Conservation (phyloP, 2,113 vertebrate genomes). For the Microtus richardsoni region DNA sequence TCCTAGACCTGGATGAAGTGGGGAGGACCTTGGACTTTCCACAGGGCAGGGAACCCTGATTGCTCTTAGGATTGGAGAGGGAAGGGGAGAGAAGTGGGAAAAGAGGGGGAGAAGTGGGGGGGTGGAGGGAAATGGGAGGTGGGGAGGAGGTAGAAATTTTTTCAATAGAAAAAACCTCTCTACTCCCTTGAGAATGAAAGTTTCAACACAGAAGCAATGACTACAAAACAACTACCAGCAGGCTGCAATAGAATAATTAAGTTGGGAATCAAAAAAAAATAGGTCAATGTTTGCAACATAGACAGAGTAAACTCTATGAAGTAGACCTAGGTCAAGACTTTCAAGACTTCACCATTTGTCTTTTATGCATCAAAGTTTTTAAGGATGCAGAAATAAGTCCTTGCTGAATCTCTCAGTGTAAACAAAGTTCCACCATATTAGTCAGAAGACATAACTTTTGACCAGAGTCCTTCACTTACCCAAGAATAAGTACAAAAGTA, state of each 20-base stretch:
- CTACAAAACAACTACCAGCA: background rate
- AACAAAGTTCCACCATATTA: background rate
- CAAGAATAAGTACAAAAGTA: background rate
- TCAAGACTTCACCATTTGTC: background rate
- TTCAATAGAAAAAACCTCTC: background rate
- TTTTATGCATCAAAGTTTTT: background rate
- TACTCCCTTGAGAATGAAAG: background rate
- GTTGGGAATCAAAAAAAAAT: background rate
- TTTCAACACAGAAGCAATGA: background rate
- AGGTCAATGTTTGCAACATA: background rate
- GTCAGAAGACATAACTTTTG: background rate
- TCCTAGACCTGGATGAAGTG: no score
- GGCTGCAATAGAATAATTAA: background rate
- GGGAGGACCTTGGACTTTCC: no score
- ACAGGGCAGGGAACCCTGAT: no score
- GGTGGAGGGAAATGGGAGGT: no score
- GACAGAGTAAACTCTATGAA: background rate
- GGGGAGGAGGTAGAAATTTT: no score
- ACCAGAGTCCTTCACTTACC: background rate
- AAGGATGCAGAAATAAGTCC: background rate
- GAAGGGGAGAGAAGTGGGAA: no score
- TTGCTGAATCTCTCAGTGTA: background rate
- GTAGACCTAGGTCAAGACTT: fast-evolving
- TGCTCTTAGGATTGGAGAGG: no score
- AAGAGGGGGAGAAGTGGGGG: no score